Evolutionary conservation across 2,797 vertebrate genomes (phyloP).

Genomic region (Pitangus sulphuratus): DNA sequence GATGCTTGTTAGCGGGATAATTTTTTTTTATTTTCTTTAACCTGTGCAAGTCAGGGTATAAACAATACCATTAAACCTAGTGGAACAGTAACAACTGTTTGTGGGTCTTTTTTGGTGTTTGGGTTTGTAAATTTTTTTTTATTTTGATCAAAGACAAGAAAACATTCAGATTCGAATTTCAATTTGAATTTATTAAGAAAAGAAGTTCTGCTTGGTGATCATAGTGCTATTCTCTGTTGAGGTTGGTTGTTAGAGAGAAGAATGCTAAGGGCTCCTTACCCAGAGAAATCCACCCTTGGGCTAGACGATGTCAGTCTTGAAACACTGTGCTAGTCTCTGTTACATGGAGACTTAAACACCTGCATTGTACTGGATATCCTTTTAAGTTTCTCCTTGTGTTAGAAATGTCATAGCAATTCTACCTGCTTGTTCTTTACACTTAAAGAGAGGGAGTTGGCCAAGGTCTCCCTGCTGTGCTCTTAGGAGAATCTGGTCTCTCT

Average conservation of each 20-base stretch:
- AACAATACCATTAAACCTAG: neutral
- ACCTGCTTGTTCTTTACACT: neutral
- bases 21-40: neutral
- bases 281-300: neutral
- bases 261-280: rapidly evolving
- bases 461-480: rapidly evolving
- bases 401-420: neutral
- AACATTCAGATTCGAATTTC: neutral
- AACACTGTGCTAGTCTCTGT: neutral
- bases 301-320: neutral
- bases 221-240: neutral
- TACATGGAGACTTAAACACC: neutral
- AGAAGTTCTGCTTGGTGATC: neutral
- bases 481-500: neutral
- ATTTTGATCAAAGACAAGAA: neutral
- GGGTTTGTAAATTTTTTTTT: neutral
- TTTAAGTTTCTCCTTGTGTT: neutral
- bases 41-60: neutral
- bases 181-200: neutral
- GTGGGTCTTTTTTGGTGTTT: neutral
- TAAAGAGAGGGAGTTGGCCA: rapidly evolving
- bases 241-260: neutral
- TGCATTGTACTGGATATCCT: neutral
- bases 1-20: neutral
- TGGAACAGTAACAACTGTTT: neutral